Evolutionary conservation across 2,888 invertebrate species (phyloP).

Genomic region (Stenolophus ochropezus): DNA sequence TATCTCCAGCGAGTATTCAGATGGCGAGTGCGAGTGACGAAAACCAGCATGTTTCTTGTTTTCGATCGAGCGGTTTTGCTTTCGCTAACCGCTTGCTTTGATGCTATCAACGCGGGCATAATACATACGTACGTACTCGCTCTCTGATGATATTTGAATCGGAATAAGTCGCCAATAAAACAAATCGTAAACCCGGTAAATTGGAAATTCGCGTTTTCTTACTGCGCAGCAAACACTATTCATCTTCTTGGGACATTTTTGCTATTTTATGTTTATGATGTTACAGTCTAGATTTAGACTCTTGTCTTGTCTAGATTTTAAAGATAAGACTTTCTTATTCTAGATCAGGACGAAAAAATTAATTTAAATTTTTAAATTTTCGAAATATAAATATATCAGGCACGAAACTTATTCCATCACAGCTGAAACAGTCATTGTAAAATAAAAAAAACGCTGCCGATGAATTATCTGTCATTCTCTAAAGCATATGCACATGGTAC

Average conservation of each 20-base stretch:
- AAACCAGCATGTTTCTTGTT: slow-evolving; percentile 7
- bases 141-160: slow-evolving; percentile 23
- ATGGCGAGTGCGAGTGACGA: background rate
- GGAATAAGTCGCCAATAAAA: slow-evolving; percentile 53
- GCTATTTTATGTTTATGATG: background rate
- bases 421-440: too few species aligned
- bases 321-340: too few species aligned
- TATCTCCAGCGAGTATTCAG: background rate
- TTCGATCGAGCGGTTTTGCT: slow-evolving; percentile 22
- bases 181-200: slow-evolving; percentile 49
- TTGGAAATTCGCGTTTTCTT: slow-evolving; percentile 36
- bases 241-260: background rate
- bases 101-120: slow-evolving; percentile 33
- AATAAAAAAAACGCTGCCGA: too few species aligned
- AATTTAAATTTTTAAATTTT: too few species aligned
- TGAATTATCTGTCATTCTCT: too few species aligned
- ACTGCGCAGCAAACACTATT: slow-evolving; percentile 2
- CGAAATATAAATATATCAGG: too few species aligned
- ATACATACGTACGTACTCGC: slow-evolving; percentile 35
- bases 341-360: too few species aligned
- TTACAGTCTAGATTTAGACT: too few species aligned
- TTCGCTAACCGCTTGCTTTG: slow-evolving; percentile 31
- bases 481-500: too few species aligned
- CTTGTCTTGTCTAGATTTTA: too few species aligned
- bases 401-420: too few species aligned